Conservation (phyloP, 2,888 invertebrate species). For the Drosophila dives region DNA sequence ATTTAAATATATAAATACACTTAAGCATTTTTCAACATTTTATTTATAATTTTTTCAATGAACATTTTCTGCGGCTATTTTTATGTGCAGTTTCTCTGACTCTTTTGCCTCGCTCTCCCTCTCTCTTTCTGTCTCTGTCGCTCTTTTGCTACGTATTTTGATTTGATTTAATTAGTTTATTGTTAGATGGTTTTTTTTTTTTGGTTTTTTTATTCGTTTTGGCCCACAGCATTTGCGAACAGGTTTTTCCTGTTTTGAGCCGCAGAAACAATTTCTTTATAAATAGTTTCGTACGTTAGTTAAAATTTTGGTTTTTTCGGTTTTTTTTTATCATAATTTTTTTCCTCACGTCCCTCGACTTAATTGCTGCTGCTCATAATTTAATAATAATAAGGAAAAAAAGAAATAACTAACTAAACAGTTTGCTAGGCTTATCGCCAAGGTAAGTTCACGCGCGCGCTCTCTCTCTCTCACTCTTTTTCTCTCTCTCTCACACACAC, state of each 20-base stretch:
- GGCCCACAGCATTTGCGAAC: slow-evolving; percentile 48
- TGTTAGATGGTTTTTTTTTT: slow-evolving; percentile 55
- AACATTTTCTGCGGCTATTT: slow-evolving; percentile 46
- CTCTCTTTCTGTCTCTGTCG: slow-evolving; percentile 12
- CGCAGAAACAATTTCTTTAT: slow-evolving; percentile 46
- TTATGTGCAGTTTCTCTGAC: slow-evolving; percentile 24
- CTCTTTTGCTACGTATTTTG: slow-evolving; percentile 70
- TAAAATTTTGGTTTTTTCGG: slow-evolving; percentile 4
- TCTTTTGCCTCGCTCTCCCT: neutral
- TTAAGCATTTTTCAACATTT: slow-evolving; percentile 48
- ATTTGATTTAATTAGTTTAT: slow-evolving; percentile 76
- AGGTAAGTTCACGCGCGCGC: slow-evolving; percentile 41
- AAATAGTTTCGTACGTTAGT: slow-evolving; percentile 45
- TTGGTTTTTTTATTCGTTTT: slow-evolving; percentile 24
- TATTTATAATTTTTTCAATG: slow-evolving; percentile 64
- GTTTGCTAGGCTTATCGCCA: slow-evolving; percentile 65
- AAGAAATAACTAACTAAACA: slow-evolving; percentile 40
- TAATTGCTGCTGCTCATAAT: slow-evolving; percentile 60
- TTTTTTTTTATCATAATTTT: neutral
- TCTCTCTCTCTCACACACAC: slow-evolving; percentile 18
- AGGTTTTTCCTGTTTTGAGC: slow-evolving; percentile 65
- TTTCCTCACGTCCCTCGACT: slow-evolving; percentile 28
- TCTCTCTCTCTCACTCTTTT: neutral
- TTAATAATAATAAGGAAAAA: slow-evolving; percentile 49
- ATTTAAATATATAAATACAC: slow-evolving; percentile 16